Evolutionary conservation across 2,888 invertebrate species (phyloP).

Genomic region (Agonum fuliginosum): DNA sequence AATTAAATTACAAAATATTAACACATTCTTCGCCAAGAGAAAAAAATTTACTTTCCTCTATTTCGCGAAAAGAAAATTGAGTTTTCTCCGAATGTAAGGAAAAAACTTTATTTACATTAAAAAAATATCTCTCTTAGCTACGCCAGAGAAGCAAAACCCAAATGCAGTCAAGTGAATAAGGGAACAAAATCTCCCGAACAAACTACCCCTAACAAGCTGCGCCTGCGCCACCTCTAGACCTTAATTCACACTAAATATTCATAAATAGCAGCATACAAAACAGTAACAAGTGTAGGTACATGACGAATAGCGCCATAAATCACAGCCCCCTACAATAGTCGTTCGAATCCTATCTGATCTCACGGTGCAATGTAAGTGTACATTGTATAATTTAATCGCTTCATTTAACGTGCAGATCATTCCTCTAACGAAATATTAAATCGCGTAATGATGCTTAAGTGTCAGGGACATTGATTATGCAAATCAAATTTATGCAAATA

Average conservation of each 20-base stretch:
- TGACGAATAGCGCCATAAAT: background rate
- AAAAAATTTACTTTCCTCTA: too few relatives aligned
- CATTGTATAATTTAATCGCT: slow-evolving; percentile 58
- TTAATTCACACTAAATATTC: slow-evolving; percentile 39
- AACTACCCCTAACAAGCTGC: too few relatives aligned
- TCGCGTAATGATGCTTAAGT: slow-evolving; percentile 58
- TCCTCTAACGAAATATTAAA: slow-evolving; percentile 60
- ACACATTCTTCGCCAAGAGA: too few relatives aligned
- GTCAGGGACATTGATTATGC: slow-evolving; percentile 60
- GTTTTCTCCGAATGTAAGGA: too few relatives aligned
- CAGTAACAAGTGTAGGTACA: background rate
- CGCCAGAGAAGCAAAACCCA: too few relatives aligned
- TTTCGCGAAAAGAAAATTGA: too few relatives aligned
- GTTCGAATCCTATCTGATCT: slow-evolving; percentile 21
- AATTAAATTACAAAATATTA: too few relatives aligned
- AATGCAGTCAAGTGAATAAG: too few relatives aligned
- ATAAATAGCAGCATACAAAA: slow-evolving; percentile 24
- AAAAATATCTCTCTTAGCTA: too few relatives aligned
- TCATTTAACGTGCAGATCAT: slow-evolving; percentile 53
- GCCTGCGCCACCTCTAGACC: background rate
- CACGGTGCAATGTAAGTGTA: background rate
- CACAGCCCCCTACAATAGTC: background rate
- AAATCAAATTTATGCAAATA: slow-evolving; percentile 60
- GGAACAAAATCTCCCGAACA: too few relatives aligned
- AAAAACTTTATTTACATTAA: too few relatives aligned